Evolutionary conservation across 2,113 vertebrate genomes (phyloP), one percentile per base, ranked within the genome.

Genomic region (Panurus biarmicus): DNA sequence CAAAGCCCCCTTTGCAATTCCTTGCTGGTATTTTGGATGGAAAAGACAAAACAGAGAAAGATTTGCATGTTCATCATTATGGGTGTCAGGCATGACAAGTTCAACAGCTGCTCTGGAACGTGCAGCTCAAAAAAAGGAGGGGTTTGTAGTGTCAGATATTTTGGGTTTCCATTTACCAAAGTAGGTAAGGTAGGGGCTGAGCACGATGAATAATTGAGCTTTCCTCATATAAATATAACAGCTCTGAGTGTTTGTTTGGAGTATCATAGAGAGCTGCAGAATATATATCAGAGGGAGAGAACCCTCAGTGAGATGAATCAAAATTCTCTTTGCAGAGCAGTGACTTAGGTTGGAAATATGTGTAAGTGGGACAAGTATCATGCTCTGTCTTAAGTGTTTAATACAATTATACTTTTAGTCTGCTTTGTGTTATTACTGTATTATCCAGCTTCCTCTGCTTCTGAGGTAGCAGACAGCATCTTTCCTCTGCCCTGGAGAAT

Each of bases 231-330:
- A 40, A 85, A 60, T 58, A 5, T 10, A 22, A 3, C 61, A 36
- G 20, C 19, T 87, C 45, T 70, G 86, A 81, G 35, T 73, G 20
- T 54, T 85, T 82, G 53, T 70, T 70, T 70, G 65, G 35, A 54
- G 14, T 38, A 35, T 50, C 17, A 2, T 10, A 8, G 45, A 31
- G n/a, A 76, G 42, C 84, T 69, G 8, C 60, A 80, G 69, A 82
- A 47, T 13, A 24, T 6, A 7, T 25, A 48, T 44, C 3, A 4
- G 40, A 38, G 64, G 51, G 54, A 87, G 47, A 83, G 87, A 79
- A 51, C 60, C 47, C 74, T 64, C 74, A 18, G 33, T 56, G 82
- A 88, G 71, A 60, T 85, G 67, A 67, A 93, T 87, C 88, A 93
- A 67, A 95, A 60, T 62, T 81, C 51, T 67, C 62, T 64, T 91